phyloP scores from a whole-genome alignment of 2,113 vertebrate species.

The Motacilla alba region DNA sequence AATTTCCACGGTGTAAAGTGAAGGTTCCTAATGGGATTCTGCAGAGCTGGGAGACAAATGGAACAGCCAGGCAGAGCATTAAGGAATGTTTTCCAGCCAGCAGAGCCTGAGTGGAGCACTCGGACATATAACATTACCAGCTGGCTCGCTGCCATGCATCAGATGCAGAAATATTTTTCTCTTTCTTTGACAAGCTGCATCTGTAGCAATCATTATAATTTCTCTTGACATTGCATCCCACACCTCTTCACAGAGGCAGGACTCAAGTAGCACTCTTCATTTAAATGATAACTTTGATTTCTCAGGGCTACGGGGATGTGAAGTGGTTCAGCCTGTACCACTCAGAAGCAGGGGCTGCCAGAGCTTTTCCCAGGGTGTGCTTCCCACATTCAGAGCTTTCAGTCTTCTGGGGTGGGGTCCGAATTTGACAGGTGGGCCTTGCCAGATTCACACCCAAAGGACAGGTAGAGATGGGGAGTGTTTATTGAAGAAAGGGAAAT shows the following conservation, averaged over 20 bases:
- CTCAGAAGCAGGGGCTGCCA: neutral
- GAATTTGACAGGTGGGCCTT: neutral
- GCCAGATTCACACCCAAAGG: neutral
- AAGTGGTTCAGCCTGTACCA: neutral
- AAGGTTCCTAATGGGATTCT: slow-evolving; percentile 55
- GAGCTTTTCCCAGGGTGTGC: neutral
- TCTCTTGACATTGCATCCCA: slow-evolving; percentile 28
- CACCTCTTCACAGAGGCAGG: neutral
- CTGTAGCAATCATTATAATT: slow-evolving; percentile 48
- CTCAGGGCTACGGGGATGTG: neutral
- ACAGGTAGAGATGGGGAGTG: neutral
- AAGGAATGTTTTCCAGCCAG: slow-evolving; percentile 37
- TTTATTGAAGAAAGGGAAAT: neutral
- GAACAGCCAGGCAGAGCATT: neutral
- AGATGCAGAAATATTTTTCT: slow-evolving; percentile 1
- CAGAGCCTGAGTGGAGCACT: slow-evolving; percentile 28
- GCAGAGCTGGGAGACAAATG: slow-evolving; percentile 53
- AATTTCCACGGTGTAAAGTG: neutral
- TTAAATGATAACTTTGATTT: slow-evolving; percentile 33
- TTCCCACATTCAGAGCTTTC: neutral
- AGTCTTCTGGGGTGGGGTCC: neutral
- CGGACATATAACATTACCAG: slow-evolving; percentile 28
- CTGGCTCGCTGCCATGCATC: slow-evolving; percentile 32
- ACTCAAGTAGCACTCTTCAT: slow-evolving; percentile 30
- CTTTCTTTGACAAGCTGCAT: slow-evolving; percentile 37